These are phyloP conservation scores for Alces alces DNA, from an alignment of 2,113 vertebrate genomes.

Conservation along the genomic window DNA sequence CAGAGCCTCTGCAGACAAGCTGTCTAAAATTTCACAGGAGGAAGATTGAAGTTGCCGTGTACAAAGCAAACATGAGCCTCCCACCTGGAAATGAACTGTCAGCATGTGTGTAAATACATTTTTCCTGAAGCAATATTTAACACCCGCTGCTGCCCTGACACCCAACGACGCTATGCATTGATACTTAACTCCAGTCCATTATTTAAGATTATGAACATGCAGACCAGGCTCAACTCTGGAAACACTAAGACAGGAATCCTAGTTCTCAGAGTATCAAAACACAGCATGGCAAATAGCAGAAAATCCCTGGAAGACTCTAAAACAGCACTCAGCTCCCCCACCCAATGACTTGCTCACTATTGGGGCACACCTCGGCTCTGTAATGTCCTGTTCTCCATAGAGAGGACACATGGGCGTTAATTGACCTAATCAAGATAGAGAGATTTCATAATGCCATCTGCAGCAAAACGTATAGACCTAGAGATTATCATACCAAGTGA, in stretches of 20 bases:
- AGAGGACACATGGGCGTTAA: background rate
- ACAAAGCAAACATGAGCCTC: constrained; percentile 61
- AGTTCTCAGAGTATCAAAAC: background rate
- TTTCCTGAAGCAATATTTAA: constrained; percentile 73
- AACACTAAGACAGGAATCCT: background rate
- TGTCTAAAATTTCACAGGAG: constrained; percentile 82
- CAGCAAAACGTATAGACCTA: background rate
- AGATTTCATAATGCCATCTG: background rate
- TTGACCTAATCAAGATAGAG: background rate
- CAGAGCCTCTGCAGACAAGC: constrained; percentile 72
- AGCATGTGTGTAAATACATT: constrained; percentile 77
- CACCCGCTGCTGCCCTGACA: background rate
- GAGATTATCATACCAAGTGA: background rate
- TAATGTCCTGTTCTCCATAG: background rate
- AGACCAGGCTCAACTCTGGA: background rate
- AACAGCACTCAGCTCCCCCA: background rate
- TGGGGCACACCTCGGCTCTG: background rate
- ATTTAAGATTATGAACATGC: constrained; percentile 19
- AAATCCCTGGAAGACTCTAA: background rate
- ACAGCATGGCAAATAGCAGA: constrained; percentile 1
- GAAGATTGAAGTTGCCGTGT: constrained; percentile 75
- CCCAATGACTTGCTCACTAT: background rate
- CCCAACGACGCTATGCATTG: background rate
- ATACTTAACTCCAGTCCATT: background rate
- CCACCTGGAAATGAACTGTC: constrained; percentile 82